Base-by-base conservation (phyloP, 1,140 invertebrate genomes). In the Atta colombica region DNA sequence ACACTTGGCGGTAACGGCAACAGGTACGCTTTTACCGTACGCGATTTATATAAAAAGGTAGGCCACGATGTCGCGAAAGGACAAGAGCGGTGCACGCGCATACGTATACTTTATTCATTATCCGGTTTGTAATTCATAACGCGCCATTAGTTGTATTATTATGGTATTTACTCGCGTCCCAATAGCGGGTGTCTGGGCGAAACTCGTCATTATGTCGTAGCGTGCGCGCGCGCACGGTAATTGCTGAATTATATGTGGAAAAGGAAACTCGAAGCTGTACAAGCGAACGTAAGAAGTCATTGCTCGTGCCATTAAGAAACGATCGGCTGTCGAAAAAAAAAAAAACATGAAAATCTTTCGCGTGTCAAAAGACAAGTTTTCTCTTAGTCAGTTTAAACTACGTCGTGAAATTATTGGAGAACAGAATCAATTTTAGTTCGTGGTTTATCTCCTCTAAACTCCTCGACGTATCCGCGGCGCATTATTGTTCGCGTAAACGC, bases 401-500 rank as follows among this genome's bases (percentile, higher is more conserved):
- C 55, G 25, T 77, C 25, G 18, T 51, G 28, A n/a, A 25, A 53
- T 45, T 25, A 16, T 14, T 25, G 25, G 8, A 66, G 6, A 28
- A 28, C 25, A 14, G 25, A 77, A 66, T 49, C 7, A 68, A 68
- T 68, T 53, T 63, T 14, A 4, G 21, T 31, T 18, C 21, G 49
- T 21, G 14, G 39, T 25, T 4, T 53, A 55, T 35, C 39, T 10
- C 49, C 25, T 16, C n/a, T 28, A 7, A 28, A 1, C 3, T 31
- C 12, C 31, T 75, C 18, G 74, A 66, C 77, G 39, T 60, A 82
- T 51, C 68, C 77, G 63, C 58, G 35, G 45, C 68, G 88, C 89
- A 90, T 94, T 93, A 93, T 94, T 93, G 93, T 94, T 94, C 93
- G 91, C 93, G 93, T 93, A 92, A 93, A 94, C 90, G 92, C 92